phyloP scores from a whole-genome alignment of 2,888 invertebrate genomes.

The Oscheius sp. region DNA sequence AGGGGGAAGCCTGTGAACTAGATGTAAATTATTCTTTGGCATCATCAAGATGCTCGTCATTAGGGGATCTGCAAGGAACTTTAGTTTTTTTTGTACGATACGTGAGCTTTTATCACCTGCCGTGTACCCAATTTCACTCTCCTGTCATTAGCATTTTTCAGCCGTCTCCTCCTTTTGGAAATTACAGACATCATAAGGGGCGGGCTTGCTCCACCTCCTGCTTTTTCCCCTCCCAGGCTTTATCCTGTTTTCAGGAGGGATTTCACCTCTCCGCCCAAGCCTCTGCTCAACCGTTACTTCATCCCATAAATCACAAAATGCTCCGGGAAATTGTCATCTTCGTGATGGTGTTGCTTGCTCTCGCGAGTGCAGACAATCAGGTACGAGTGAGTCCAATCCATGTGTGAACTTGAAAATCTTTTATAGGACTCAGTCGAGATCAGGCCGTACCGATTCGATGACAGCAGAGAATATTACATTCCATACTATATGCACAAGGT shows the following conservation, averaged over 20 bases:
- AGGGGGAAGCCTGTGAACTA: too few species aligned
- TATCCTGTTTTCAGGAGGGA: not conserved
- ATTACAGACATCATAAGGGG: conserved; percentile 18
- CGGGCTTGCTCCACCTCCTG: conserved; percentile 12
- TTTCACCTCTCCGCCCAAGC: not conserved
- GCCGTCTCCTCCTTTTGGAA: not conserved
- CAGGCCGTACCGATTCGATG: conserved; percentile 2
- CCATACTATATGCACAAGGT: conserved; percentile 30
- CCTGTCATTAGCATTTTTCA: not conserved
- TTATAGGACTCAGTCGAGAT: conserved; percentile 18
- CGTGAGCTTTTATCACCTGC: too few species aligned
- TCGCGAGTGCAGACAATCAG: not conserved
- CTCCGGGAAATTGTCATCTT: not conserved
- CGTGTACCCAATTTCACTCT: too few species aligned
- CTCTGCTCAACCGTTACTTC: not conserved
- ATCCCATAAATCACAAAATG: not conserved
- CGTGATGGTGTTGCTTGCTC: not conserved
- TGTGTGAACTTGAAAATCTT: not conserved
- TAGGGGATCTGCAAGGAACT: too few species aligned
- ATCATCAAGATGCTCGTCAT: too few species aligned
- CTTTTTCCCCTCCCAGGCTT: not conserved
- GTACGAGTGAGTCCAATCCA: not conserved
- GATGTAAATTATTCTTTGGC: too few species aligned
- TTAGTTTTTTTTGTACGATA: too few species aligned
- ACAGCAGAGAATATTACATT: conserved; percentile 10